Base-by-base conservation (phyloP, 2,797 vertebrate genomes). In the Cryptoblepharus egeriae region DNA sequence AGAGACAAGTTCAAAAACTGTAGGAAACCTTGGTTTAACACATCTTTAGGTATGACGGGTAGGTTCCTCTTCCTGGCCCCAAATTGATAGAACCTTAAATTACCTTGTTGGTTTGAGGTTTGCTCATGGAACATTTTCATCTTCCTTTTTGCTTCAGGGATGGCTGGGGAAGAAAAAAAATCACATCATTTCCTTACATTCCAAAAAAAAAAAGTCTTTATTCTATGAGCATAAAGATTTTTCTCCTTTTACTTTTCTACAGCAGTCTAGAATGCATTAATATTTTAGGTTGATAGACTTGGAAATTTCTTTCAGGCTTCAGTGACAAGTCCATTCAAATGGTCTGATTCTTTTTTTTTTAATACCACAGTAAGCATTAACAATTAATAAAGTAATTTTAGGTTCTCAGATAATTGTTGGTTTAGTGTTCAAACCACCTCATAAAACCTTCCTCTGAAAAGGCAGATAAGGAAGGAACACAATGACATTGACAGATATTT, bases 241-340 rank as follows among this genome's bases (percentile, higher is more conserved):
- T 73, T 88, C 76, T 86, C 28, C 75, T 70, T 91, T 86, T 90
- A 79, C 86, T 73, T 91, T 88, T 89, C 85, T 88, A 39, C 39
- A 77, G 39, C 24, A 58, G 37, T 83, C 57, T 83, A 37, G 79
- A 80, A 87, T 79, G 39, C n/a, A 94, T 93, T 83, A 92, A 93
- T 95, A 92, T 92, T 94, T 95, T 86, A 94, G 93, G 64, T 82
- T 81, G 80, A 71, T 57, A 88, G 72, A 87, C 37, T 81, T 84
- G 39, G 90, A 90, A 76, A 90, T 86, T 88, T 57, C 28, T 75
- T 88, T 87, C 84, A 92, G 88, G 60, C 76, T 90, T 92, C 79
- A 87, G 30, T 86, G 79, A 88, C 85, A 92, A 83, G 4, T 39
- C 77, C 30, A 71, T 15, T 88, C 57, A 84, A 84, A 84, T 89